Evolutionary conservation across 2,797 vertebrate genomes (phyloP).

Genomic region (Aselliscus stoliczkanus): DNA sequence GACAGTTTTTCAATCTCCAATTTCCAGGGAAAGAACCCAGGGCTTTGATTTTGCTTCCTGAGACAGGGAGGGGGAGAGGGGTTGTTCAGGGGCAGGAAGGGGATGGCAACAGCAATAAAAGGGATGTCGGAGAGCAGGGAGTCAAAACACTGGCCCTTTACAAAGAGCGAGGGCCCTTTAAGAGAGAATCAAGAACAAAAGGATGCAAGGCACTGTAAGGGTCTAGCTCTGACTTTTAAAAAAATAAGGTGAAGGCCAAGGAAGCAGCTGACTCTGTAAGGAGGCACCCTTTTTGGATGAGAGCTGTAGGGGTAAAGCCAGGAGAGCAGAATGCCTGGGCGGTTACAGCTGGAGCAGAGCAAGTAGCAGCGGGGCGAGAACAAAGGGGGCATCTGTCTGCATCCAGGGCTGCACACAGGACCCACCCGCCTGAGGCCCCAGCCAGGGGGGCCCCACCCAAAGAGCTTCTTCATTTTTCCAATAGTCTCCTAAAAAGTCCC

Average conservation of each 20-base stretch:
- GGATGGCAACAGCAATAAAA: not conserved
- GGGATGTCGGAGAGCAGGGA: not conserved
- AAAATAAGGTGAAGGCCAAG: slow-evolving; percentile 3
- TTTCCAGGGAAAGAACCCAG: not conserved
- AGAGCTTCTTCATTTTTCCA: slow-evolving; percentile 36
- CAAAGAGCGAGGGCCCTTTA: not conserved
- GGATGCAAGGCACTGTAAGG: not conserved
- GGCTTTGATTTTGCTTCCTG: not conserved
- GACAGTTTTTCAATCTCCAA: slow-evolving; percentile 48
- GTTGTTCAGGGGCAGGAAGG: not conserved
- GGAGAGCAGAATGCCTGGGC: not conserved
- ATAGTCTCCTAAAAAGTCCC: not conserved
- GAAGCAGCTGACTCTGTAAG: not conserved
- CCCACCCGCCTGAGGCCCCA: slow-evolving; percentile 28
- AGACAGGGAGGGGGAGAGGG: not conserved
- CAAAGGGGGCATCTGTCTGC: slow-evolving; percentile 67
- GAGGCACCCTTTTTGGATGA: not conserved
- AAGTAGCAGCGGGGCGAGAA: slow-evolving; percentile 14
- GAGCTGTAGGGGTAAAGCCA: not conserved
- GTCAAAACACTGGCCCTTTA: not conserved
- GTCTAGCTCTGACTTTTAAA: not conserved
- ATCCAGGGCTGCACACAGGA: not conserved
- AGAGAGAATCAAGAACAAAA: slow-evolving; percentile 55
- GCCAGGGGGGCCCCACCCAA: slow-evolving; percentile 57
- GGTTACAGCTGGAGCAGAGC: not conserved